Conservation (phyloP, 1,140 invertebrate species). For the Halictus rubicundus region DNA sequence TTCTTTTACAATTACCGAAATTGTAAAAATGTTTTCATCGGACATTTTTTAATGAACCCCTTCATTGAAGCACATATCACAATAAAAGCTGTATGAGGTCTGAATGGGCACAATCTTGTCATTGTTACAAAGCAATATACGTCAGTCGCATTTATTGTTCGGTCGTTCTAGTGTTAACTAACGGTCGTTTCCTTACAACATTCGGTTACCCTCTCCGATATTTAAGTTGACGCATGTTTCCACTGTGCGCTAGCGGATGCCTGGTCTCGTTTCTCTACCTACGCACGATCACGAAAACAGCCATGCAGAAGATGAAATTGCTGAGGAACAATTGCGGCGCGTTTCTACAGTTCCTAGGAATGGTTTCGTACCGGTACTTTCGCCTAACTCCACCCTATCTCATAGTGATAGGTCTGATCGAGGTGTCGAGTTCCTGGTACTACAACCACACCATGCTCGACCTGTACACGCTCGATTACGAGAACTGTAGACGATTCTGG, state of each 20-base stretch:
- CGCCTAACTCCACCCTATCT: constrained; percentile 76
- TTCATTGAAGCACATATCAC: too few relatives aligned
- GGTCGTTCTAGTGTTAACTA: too few relatives aligned
- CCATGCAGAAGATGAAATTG: constrained; percentile 64
- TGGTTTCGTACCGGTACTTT: constrained; percentile 73
- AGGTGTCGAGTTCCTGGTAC: constrained; percentile 71
- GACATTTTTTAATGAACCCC: too few relatives aligned
- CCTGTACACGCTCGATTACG: constrained; percentile 68
- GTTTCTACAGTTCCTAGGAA: constrained; percentile 71
- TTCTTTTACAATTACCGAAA: too few relatives aligned
- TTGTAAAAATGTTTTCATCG: too few relatives aligned
- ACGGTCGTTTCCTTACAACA: too few relatives aligned
- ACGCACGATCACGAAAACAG: constrained; percentile 72
- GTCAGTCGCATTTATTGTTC: too few relatives aligned
- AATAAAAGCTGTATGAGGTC: too few relatives aligned
- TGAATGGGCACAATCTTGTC: too few relatives aligned
- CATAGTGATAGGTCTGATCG: constrained; percentile 69
- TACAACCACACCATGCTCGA: constrained; percentile 70
- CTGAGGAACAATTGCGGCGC: constrained; percentile 64
- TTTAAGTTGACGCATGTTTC: neutral
- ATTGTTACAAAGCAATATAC: too few relatives aligned
- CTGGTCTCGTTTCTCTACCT: constrained; percentile 77
- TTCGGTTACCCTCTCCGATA: too few relatives aligned
- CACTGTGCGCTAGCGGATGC: constrained; percentile 70
- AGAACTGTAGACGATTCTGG: constrained; percentile 77